Evolutionary conservation across 2,888 invertebrate genomes (phyloP).

Genomic region (Agrochola litura): DNA sequence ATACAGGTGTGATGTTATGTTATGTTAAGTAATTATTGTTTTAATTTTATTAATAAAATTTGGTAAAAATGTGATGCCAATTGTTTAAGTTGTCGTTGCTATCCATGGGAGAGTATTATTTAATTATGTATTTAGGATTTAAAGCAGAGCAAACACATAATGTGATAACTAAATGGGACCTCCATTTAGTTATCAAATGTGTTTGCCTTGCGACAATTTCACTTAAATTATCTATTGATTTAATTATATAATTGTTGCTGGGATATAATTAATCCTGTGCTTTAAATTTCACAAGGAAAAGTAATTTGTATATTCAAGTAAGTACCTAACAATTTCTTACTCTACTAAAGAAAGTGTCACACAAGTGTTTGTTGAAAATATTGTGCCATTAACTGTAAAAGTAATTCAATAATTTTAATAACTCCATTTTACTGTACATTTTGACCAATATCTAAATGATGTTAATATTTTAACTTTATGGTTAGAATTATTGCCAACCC

Average conservation of each 20-base stretch:
- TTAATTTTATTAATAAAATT: neutral
- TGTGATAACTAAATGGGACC: neutral
- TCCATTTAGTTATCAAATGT: too few relatives aligned
- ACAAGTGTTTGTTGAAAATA: conserved; percentile 3
- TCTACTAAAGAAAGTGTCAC: neutral
- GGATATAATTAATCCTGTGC: neutral
- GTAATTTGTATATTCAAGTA: neutral
- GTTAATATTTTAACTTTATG: neutral
- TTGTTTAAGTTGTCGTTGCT: conserved; percentile 4
- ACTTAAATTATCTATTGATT: neutral
- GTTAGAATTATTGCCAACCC: neutral
- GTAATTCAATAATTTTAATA: neutral
- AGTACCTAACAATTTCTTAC: neutral
- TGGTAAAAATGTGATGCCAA: conserved; percentile 12
- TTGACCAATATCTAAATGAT: conserved; percentile 14
- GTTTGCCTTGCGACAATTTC: neutral
- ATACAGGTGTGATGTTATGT: neutral
- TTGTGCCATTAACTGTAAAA: conserved; percentile 28
- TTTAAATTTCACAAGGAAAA: neutral
- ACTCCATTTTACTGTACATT: conserved; percentile 14
- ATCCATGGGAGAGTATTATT: neutral
- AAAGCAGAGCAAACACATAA: neutral
- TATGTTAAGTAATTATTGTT: neutral
- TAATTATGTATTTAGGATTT: conserved; percentile 3
- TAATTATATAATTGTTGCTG: neutral